Conservation (phyloP, 2,113 vertebrate genomes). For the Zosterops japonicus region DNA sequence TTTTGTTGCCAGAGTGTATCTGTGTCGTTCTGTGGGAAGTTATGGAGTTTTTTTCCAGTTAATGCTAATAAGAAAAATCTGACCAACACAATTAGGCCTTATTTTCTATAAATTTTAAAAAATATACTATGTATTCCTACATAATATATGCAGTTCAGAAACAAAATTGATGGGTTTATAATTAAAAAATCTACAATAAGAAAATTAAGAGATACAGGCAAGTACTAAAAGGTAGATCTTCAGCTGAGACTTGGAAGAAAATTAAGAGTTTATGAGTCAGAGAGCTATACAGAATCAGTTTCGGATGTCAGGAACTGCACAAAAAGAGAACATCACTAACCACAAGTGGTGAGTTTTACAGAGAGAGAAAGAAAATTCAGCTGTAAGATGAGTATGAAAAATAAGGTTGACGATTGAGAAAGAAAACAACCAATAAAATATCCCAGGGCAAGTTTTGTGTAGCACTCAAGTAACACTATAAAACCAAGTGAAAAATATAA, state of each 20-base stretch:
- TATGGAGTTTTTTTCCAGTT: neutral
- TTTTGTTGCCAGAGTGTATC: neutral
- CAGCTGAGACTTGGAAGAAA: neutral
- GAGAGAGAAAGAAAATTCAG: neutral
- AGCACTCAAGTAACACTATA: neutral
- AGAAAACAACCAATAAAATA: neutral
- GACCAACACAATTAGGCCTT: neutral
- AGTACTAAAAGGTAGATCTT: neutral
- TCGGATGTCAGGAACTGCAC: neutral
- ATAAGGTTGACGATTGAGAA: neutral
- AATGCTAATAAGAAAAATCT: neutral
- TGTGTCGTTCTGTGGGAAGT: neutral
- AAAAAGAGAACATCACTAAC: neutral
- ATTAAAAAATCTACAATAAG: neutral
- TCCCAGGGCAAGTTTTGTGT: neutral
- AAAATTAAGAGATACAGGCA: neutral
- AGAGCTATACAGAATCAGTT: neutral
- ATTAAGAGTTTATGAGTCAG: neutral
- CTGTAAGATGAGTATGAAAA: neutral
- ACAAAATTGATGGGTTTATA: neutral
- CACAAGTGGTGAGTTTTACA: neutral
- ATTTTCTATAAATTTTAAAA: neutral
- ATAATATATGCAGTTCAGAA: neutral
- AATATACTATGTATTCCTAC: neutral
- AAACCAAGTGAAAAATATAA: neutral